Evolutionary conservation across 2,888 invertebrate species (phyloP).

Genomic region (Noctua fimbriata): DNA sequence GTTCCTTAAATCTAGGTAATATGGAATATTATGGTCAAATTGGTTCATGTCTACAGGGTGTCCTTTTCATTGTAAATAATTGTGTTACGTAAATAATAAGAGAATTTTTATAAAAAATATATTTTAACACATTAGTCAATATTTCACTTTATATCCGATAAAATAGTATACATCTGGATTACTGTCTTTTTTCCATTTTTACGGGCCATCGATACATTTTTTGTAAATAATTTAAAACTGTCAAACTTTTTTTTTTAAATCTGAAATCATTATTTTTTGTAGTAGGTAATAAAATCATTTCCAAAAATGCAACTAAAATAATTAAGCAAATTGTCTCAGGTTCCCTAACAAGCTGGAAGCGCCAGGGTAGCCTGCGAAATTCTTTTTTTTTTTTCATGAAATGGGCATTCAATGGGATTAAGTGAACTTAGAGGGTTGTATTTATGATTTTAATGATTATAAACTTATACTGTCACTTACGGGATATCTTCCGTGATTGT

Average conservation of each 20-base stretch:
- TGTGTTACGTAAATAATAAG: not conserved
- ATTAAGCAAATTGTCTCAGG: not conserved
- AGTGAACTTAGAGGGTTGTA: no score
- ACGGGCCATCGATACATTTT: constrained; percentile 57
- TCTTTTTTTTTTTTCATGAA: not conserved
- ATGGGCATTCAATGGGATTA: not conserved
- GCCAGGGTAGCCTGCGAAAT: not conserved
- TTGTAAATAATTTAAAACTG: constrained; percentile 47
- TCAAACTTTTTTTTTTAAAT: not conserved
- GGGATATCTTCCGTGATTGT: no score
- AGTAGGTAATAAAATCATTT: not conserved
- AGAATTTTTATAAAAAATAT: not conserved
- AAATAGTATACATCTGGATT: not conserved
- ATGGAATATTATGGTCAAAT: not conserved
- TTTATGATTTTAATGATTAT: no score
- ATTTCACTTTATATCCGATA: not conserved
- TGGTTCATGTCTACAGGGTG: not conserved
- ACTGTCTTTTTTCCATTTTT: constrained; percentile 14
- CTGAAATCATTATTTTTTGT: not conserved
- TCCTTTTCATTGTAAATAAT: constrained; percentile 29
- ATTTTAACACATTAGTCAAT: constrained; percentile 10
- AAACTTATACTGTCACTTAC: no score
- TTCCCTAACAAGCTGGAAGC: not conserved
- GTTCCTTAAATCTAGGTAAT: not conserved
- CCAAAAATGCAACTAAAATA: not conserved